A percentile compares a stretch with the other conserved stretches of the same genome.
Evolutionary conservation across 2,797 vertebrate species (phyloP).

Genomic region (Bradypodion pumilum): DNA sequence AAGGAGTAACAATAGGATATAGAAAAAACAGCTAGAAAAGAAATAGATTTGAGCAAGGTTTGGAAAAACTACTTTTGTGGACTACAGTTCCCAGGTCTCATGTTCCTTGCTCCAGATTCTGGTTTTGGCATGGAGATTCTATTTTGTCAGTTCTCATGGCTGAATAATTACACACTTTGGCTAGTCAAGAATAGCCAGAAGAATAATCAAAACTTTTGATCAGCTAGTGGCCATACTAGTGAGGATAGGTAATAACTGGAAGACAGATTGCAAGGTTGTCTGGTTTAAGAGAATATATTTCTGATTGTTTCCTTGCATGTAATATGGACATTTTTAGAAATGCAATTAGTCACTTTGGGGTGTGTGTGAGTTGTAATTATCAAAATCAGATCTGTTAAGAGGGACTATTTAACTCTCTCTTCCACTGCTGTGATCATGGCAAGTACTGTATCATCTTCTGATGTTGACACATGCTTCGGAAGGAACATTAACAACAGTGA

Average conservation of each 20-base stretch:
- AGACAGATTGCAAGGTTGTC: background rate
- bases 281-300: background rate
- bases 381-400: too few relatives aligned
- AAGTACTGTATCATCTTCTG: background rate
- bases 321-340: background rate
- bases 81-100: background rate
- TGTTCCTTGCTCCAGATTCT: background rate
- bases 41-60: background rate
- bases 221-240: background rate
- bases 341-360: background rate
- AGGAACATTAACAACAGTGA: background rate
- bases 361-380: background rate
- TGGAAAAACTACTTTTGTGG: background rate
- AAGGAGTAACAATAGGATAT: constrained; percentile 4
- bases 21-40: background rate
- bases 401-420: background rate
- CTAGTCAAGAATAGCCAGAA: background rate
- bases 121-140: background rate
- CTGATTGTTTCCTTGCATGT: background rate
- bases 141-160: background rate
- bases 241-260: background rate
- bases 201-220: background rate
- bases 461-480: too few relatives aligned
- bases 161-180: background rate
- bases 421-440: background rate